Base-by-base conservation (phyloP, 92 coral and sea anemone species). In the Muricea muricata region DNA sequence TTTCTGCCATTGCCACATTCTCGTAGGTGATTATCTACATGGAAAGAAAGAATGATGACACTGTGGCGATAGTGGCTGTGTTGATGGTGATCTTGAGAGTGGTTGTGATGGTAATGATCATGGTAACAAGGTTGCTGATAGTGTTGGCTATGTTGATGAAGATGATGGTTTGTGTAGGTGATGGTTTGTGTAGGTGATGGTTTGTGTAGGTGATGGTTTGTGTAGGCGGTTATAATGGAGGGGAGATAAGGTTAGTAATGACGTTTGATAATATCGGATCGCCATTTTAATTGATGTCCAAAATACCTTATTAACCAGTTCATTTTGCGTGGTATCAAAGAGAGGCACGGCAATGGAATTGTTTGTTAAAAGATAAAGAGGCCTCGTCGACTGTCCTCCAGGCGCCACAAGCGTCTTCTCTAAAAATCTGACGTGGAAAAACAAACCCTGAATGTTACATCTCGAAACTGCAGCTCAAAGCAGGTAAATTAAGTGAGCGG, bases 1-100 rank as follows among this genome's bases (percentile, higher is more conserved):
- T 84, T 35, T 95, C 98, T n/a, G 98, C 98, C 52, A 95, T 85
- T 1, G 92, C 97, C 34, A 94, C 98, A 80, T 93, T 95, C 85
- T 95, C 97, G 57, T 93, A 95, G 91, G 92, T 95, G 63, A 95
- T 95, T 30, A 95, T 92, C 98, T 95, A 42, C 1, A 56, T 28
- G 33, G 50, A 45, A 63, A 50, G 20, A 39, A 26, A 82, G 31
- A 24, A 48, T 75, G 81, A 42, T 32, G 60, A 10, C 18, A 17
- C 9, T 45, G 50, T 45, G 50, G 50, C 14, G 50, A 11, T 45
- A 45, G 14, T 45, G 50, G 15, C 14, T 1, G 14, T 45, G 50
- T 1, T 45, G 15, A 9, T 45, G 50, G 14, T 45, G 1, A 12
- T 45, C 14, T 8, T 45, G 50, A 9, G 1, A 17, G 15, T 45